Conservation (phyloP, 2,888 invertebrate species). For the Beris morrisii region DNA sequence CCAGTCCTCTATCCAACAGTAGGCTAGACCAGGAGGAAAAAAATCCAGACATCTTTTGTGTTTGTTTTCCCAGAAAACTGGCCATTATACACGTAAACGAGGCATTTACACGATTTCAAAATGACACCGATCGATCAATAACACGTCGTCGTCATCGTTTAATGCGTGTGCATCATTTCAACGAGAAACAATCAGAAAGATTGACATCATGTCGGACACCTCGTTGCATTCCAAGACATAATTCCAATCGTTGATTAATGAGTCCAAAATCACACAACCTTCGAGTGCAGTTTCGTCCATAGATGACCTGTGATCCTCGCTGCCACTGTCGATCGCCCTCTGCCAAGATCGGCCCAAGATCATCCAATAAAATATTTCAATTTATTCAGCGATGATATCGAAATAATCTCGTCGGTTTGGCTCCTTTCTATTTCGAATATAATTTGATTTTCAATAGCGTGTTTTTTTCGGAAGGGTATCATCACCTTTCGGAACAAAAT, state of each 20-base stretch:
- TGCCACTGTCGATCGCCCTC: background rate
- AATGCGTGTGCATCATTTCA: too few species aligned
- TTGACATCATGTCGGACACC: too few species aligned
- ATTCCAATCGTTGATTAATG: background rate
- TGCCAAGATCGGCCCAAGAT: conserved; percentile 18
- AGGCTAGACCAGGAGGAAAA: too few species aligned
- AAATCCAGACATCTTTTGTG: too few species aligned
- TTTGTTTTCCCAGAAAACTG: too few species aligned
- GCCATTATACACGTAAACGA: too few species aligned
- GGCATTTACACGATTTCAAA: too few species aligned
- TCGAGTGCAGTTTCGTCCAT: conserved; percentile 25
- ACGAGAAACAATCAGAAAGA: too few species aligned
- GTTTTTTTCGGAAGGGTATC: conserved; percentile 19
- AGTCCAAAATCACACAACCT: background rate
- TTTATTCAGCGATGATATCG: conserved; percentile 52
- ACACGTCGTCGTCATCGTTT: too few species aligned
- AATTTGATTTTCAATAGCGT: conserved; percentile 11
- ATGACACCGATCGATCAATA: too few species aligned
- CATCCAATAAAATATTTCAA: conserved; percentile 52
- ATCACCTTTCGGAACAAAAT: conserved; percentile 22
- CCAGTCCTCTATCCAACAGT: too few species aligned
- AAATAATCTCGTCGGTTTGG: conserved; percentile 2
- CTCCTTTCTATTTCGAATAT: conserved; percentile 8
- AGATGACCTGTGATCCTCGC: conserved; percentile 24
- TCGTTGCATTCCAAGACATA: background rate